Conservation (phyloP, 1,140 invertebrate species). For the Thrips palmi region DNA sequence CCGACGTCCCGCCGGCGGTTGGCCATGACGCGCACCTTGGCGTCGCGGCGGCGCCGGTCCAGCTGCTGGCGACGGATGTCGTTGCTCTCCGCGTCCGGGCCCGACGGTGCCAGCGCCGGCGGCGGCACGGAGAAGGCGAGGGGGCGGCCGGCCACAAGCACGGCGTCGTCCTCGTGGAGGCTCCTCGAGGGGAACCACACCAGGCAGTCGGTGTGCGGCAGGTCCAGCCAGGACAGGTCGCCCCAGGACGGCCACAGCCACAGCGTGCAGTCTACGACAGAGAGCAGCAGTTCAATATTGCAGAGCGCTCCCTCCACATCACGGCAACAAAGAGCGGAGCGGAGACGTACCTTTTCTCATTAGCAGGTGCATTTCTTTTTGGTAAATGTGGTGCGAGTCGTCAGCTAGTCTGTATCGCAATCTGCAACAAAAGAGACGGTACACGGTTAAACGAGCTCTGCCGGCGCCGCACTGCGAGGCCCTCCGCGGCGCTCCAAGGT, state of each 20-base stretch:
- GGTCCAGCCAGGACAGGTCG: conserved; percentile 18
- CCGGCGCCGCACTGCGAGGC: too few relatives aligned
- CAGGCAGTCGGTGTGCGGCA: conserved; percentile 22
- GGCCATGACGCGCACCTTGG: conserved; percentile 27
- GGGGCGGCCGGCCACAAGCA: conserved; percentile 7
- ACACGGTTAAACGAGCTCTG: too few relatives aligned
- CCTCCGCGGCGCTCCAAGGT: too few relatives aligned
- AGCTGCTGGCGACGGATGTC: conserved; percentile 4
- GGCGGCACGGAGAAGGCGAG: conserved; percentile 21
- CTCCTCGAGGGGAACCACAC: conserved; percentile 21
- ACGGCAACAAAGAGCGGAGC: too few relatives aligned
- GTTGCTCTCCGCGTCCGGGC: conserved; percentile 12
- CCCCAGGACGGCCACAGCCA: conserved; percentile 18
- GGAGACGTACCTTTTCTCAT: too few relatives aligned
- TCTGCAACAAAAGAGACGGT: too few relatives aligned
- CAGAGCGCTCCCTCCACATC: too few relatives aligned
- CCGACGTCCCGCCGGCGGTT: too few relatives aligned
- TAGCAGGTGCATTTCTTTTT: too few relatives aligned
- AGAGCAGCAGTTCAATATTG: too few relatives aligned
- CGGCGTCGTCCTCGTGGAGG: background rate
- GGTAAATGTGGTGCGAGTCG: too few relatives aligned
- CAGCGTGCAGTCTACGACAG: conserved; percentile 26
- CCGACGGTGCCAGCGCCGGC: conserved; percentile 18
- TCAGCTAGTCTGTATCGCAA: too few relatives aligned
- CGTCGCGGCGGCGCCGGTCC: conserved; percentile 13